phyloP scores from a whole-genome alignment of 2,888 invertebrate genomes.

The Dicyrtoma fusca region DNA sequence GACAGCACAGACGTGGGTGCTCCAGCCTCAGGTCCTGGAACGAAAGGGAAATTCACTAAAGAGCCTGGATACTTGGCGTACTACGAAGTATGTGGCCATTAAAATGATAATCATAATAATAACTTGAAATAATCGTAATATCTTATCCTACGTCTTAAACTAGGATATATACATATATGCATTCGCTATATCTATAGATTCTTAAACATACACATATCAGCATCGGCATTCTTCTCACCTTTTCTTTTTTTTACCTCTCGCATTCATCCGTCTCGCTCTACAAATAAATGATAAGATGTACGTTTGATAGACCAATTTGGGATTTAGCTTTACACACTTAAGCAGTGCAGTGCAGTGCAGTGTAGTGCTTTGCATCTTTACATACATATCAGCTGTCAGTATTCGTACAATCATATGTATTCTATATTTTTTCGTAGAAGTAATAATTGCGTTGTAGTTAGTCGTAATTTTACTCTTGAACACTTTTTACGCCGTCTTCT shows the following conservation, averaged over 20 bases:
- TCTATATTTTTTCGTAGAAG: neutral
- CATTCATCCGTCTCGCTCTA: neutral
- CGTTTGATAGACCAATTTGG: constrained; percentile 2
- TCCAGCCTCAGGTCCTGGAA: constrained; percentile 87
- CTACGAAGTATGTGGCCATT: constrained; percentile 71
- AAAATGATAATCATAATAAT: no score
- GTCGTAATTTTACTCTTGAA: neutral
- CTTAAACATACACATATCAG: neutral
- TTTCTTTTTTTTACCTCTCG: neutral
- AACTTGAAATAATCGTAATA: no score
- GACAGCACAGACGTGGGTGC: constrained; percentile 83
- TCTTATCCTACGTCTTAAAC: no score
- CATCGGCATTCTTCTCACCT: neutral
- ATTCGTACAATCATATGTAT: neutral
- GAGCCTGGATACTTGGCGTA: constrained; percentile 92
- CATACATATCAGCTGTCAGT: no score
- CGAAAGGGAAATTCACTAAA: constrained; percentile 85
- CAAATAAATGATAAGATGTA: neutral
- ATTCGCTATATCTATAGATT: neutral
- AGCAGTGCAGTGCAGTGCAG: constrained; percentile 12
- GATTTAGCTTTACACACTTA: neutral
- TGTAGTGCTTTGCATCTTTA: neutral
- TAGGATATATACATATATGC: no score
- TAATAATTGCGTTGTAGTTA: constrained; percentile 1
- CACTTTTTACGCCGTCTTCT: neutral